Base-by-base conservation (phyloP, 2,888 invertebrate species). In the Ectropis crepuscularia region DNA sequence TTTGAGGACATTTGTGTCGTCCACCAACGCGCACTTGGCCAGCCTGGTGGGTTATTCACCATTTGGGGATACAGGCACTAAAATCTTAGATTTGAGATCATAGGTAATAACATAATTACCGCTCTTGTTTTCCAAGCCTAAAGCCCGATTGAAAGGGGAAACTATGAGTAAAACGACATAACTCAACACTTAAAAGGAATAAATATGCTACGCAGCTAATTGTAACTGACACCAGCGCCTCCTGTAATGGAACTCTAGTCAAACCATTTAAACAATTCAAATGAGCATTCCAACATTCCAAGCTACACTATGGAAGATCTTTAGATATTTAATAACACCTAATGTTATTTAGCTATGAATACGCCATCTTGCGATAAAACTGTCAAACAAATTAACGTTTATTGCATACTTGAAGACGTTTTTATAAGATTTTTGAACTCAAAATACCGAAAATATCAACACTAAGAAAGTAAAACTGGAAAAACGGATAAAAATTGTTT, bases 171-270 rank as follows among this genome's bases (percentile, higher is more conserved):
- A 28, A 28, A 28, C 16, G 16, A 28, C 4, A 28, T 28, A 28
- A 4, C 16, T 28, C 16, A 28, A 28, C 16, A 28, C 16, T 28
- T 28, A 28, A 28, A 28, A 28, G 16, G 16, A 28, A 28, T 36
- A 28, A 10, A 5, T 9, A 41, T 41, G 5, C 41, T 41, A 9
- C 5, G 41, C 41, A 41, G n/a, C 37, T 38, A 42, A 53, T 42
- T 47, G 38, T 55, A 61, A 54, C 12, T 50, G 50, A 55, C 54
- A 61, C 54, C 49, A 12, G 55, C 57, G 57, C 41, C 37, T 50
- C 8, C 47, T 16, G 37, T 57, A 39, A 63, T 49, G n/a, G 43
- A 45, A 48, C 49, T 48, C 53, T 53, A 53, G 48, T 41, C 38
- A 12, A 59, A 39, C 59, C 16, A 49, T 48, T 47, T 54, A 46